These are phyloP conservation scores for Heptranchias perlo DNA, from an alignment of 2,113 vertebrate genomes.

Conservation along the genomic window DNA sequence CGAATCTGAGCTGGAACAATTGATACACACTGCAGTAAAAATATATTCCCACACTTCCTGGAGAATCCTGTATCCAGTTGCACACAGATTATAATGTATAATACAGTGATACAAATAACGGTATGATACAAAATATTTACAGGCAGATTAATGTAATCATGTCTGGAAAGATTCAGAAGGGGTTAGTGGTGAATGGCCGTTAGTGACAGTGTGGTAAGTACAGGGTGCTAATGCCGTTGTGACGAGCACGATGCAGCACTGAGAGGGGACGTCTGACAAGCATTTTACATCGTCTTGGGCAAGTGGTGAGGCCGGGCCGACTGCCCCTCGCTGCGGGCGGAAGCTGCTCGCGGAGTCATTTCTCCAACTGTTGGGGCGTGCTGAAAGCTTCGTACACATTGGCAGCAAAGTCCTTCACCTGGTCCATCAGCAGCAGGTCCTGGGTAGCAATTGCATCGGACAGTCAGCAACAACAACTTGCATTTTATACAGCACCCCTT, in stretches of 20 bases:
- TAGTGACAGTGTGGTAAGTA: background rate
- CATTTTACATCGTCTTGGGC: background rate
- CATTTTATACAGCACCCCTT: background rate
- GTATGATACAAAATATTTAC: constrained; percentile 31
- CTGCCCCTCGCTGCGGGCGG: background rate
- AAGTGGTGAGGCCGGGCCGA: background rate
- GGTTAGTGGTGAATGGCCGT: background rate
- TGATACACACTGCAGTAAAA: background rate
- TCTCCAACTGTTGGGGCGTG: constrained; percentile 80
- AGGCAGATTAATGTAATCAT: constrained; percentile 31
- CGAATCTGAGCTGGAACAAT: background rate
- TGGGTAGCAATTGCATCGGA: constrained; percentile 47
- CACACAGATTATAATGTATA: background rate
- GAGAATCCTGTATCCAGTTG: background rate
- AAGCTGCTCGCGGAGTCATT: constrained; percentile 54
- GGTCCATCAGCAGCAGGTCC: constrained; percentile 90
- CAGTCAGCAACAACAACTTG: background rate
- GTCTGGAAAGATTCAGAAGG: background rate
- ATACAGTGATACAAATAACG: background rate
- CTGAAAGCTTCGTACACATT: constrained; percentile 96
- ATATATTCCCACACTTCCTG: background rate
- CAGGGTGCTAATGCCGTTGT: background rate
- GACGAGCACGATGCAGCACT: background rate
- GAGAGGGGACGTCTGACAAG: background rate
- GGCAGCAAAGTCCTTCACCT: constrained; percentile 92